Conservation (phyloP, 2,888 invertebrate genomes). For the Caenorhabditis japonica region DNA sequence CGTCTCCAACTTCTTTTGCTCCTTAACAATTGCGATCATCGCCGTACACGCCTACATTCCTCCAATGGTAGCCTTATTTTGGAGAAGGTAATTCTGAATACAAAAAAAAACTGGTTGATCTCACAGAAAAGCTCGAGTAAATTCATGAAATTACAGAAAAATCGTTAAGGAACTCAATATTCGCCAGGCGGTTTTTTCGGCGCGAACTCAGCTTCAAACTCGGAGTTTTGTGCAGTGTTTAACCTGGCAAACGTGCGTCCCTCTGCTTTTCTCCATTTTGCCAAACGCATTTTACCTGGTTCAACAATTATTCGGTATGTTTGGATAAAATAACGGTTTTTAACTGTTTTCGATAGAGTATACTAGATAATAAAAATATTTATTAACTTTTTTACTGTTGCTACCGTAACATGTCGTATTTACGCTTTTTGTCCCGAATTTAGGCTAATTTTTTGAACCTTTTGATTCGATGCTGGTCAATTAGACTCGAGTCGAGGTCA, state of each 20-base stretch:
- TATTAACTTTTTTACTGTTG: too few species aligned
- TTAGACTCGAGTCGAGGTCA: too few species aligned
- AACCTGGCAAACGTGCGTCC: constrained; percentile 38
- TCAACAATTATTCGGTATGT: constrained; percentile 21
- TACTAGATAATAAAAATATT: too few species aligned
- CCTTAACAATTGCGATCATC: constrained; percentile 23
- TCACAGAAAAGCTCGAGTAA: not conserved
- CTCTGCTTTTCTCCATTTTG: constrained; percentile 21
- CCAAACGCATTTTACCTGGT: constrained; percentile 28
- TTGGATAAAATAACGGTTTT: too few species aligned
- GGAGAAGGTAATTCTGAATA: too few species aligned
- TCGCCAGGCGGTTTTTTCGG: constrained; percentile 14
- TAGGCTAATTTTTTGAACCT: too few species aligned
- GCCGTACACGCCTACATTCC: constrained; percentile 24
- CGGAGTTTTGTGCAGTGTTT: constrained; percentile 28
- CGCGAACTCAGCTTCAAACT: constrained; percentile 26
- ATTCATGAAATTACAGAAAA: constrained; percentile 12
- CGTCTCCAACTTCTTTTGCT: constrained; percentile 28
- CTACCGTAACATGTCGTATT: too few species aligned
- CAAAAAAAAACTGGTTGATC: constrained; percentile 19
- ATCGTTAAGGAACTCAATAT: constrained; percentile 26
- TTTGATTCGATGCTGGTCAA: too few species aligned
- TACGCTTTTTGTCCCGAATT: too few species aligned
- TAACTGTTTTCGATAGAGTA: too few species aligned
- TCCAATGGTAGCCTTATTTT: too few species aligned